Base-by-base conservation (phyloP, 2,888 invertebrate genomes). In the Eumacrocentrus americanus region DNA sequence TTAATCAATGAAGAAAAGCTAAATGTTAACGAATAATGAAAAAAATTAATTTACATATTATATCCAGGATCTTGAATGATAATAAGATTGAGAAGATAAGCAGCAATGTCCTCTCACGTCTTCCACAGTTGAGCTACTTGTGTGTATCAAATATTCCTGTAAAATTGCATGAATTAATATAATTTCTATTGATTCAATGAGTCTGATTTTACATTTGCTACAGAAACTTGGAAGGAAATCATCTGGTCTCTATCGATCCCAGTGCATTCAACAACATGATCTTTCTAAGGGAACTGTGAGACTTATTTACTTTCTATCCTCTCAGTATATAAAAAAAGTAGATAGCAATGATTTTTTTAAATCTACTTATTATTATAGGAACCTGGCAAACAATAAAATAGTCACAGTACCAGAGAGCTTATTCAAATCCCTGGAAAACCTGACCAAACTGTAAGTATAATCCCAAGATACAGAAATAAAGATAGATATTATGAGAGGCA, bases 361-460 rank as follows among this genome's bases (percentile, higher is more conserved):
- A n/a, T 58, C 14, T 22, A 60, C 53, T 44, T 58, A 20, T 58
- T 61, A 59, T 74, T 77, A 60, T 75, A 85, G 85, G 58, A 82
- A 83, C 65, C 74, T 86, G 67, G 80, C 81, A 50, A 76, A 81
- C 61, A 85, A 85, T 75, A 75, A 80, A 47, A 77, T 86, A 61
- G 73, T 78, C 60, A 72, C 72, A 52, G 72, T 85, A 60, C 78
- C 82, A 60, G 73, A 77, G 46, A 74, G 81, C 52, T 74, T 82
- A 54, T 85, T 86, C 72, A 66, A 70, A 23, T 71, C 80, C 11
- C 72, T 81, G 62, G 70, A 64, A 55, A 79, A 80, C 66, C 75
- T 86, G 65, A 81, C 82, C 56, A 83, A 82, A 68, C 75, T 86
- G 86, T 86, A 79, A 84, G 84, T n/a, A n/a, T 82, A 72, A 50